A percentile compares a stretch with the other conserved stretches of the same genome.
Conservation (phyloP, 2,888 invertebrate genomes). For the Polyommatus icarus region DNA sequence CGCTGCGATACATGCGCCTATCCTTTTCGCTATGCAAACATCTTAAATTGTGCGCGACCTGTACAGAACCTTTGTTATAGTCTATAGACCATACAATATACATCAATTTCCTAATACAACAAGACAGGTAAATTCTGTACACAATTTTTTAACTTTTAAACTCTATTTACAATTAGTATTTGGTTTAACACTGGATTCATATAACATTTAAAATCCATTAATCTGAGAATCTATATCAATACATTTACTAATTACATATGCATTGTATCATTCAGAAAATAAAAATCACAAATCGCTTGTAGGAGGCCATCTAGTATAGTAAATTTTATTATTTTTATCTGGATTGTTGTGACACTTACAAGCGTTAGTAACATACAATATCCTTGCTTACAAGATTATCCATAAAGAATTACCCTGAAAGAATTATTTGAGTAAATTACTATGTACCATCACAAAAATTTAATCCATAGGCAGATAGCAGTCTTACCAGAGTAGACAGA, state of each 20-base stretch:
- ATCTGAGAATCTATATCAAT: background rate
- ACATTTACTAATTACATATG: background rate
- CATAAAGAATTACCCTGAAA: background rate
- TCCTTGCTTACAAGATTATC: background rate
- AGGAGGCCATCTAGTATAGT: no score
- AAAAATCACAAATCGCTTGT: no score
- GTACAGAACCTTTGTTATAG: constrained; percentile 5
- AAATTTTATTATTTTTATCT: background rate
- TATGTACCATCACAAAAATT: no score
- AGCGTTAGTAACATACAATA: no score
- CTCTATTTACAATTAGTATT: constrained; percentile 53
- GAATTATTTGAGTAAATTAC: no score
- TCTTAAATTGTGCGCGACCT: background rate
- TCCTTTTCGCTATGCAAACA: background rate
- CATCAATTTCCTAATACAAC: background rate
- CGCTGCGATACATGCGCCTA: background rate
- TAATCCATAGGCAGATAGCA: no score
- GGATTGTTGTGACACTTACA: background rate
- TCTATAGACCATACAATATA: background rate
- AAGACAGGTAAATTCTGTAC: constrained; percentile 9
- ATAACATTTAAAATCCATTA: background rate
- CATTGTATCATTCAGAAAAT: background rate
- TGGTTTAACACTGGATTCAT: constrained; percentile 47
- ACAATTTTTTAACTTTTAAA: constrained; percentile 27
- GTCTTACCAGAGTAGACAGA: no score